phyloP scores from a whole-genome alignment of 1,140 invertebrate species.

The Ceratina japonica region DNA sequence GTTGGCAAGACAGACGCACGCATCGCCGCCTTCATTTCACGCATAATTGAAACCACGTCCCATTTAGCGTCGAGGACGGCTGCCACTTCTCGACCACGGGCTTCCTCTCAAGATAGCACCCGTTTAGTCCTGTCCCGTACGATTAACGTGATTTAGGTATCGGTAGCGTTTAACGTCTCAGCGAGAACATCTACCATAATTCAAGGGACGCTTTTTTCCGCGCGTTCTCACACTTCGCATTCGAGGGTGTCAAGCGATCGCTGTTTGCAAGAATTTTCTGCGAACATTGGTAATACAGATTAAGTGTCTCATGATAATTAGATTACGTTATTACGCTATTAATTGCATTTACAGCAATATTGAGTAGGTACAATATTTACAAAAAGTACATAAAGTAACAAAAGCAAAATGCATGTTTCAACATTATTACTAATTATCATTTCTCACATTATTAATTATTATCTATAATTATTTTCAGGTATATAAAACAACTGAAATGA shows the following conservation, averaged over 20 bases:
- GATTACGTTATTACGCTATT: too few species aligned
- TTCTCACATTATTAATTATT: too few species aligned
- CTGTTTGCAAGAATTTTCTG: background rate
- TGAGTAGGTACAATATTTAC: too few species aligned
- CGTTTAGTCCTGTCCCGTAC: conserved; percentile 62
- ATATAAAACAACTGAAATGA: too few species aligned
- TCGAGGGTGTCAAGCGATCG: background rate
- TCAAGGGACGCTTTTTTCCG: conserved; percentile 39
- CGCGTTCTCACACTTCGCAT: background rate
- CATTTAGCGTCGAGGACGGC: conserved; percentile 59
- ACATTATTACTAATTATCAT: too few species aligned
- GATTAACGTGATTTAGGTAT: conserved; percentile 64
- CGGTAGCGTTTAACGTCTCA: conserved; percentile 55
- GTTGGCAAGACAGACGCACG: conserved; percentile 39
- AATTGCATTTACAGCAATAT: too few species aligned
- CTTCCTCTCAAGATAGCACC: conserved; percentile 60
- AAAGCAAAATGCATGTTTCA: too few species aligned
- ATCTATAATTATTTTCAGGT: too few species aligned
- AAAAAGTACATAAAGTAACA: too few species aligned
- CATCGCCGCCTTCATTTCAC: conserved; percentile 66
- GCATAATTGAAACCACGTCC: conserved; percentile 65
- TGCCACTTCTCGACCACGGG: conserved; percentile 38
- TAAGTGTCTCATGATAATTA: too few species aligned
- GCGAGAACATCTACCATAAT: conserved; percentile 36
- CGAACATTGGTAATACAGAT: too few species aligned